These are phyloP conservation scores for Anguilla obscura DNA, from an alignment of 2,797 vertebrate species.

Conservation along the genomic window DNA sequence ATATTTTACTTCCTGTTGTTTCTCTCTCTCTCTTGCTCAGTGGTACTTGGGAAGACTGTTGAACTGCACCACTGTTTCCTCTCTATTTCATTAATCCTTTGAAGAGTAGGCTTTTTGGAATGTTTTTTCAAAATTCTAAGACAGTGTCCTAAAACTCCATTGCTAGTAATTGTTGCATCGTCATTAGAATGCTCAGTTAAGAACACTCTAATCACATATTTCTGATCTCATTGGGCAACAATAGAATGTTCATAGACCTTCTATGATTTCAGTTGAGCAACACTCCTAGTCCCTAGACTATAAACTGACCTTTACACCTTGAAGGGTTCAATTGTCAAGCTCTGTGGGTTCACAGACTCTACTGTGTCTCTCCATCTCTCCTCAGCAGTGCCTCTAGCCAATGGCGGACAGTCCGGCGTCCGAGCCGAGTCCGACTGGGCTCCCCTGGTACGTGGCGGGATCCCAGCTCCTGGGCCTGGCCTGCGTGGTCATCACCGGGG, in stretches of 20 bases:
- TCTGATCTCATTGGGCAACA: too few species aligned
- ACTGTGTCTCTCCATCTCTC: neutral
- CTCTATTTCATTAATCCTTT: neutral
- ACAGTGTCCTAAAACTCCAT: too few species aligned
- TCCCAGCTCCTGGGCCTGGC: constrained; percentile 79
- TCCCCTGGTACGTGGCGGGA: constrained; percentile 70
- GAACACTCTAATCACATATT: too few species aligned
- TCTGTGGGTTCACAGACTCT: neutral
- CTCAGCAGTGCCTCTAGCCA: neutral
- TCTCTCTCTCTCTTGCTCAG: neutral
- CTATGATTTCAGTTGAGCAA: too few species aligned
- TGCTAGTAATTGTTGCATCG: too few species aligned
- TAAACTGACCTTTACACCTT: neutral
- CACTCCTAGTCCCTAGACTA: too few species aligned
- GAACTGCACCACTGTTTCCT: neutral
- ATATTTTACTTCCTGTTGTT: neutral
- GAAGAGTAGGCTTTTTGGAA: too few species aligned
- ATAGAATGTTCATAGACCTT: too few species aligned
- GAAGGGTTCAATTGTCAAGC: neutral
- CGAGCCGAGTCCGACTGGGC: neutral
- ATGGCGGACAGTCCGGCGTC: constrained; percentile 60
- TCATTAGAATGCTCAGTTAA: too few species aligned
- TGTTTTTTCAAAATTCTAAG: neutral
- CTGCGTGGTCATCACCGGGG: constrained; percentile 66
- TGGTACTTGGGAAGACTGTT: neutral